Conservation (phyloP, 2,888 invertebrate species). For the Drosophila picticornis region DNA sequence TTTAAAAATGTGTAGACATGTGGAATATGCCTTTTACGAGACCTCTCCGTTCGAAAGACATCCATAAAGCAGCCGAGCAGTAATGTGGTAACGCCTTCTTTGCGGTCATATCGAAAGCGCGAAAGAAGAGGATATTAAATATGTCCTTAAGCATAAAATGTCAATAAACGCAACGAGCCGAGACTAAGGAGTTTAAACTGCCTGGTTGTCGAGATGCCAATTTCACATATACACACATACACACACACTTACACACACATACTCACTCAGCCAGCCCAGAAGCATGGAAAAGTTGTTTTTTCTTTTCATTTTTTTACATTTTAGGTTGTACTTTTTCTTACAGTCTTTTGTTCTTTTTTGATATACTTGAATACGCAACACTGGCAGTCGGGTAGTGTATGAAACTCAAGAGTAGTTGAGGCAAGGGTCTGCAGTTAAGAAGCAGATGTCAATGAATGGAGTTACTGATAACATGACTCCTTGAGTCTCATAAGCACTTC, state of each 20-base stretch:
- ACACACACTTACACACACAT: background rate
- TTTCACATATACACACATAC: constrained; percentile 16
- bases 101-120: constrained; percentile 31
- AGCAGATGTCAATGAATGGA: constrained; percentile 35
- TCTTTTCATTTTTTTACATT: constrained; percentile 23
- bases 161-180: constrained; percentile 75
- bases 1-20: constrained; percentile 9
- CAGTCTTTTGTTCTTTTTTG: constrained; percentile 12
- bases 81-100: constrained; percentile 16
- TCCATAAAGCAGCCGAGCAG: background rate
- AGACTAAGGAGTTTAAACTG: constrained; percentile 68
- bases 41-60: constrained; percentile 11
- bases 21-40: constrained; percentile 6
- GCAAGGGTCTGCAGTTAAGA: constrained; percentile 9
- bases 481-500: constrained; percentile 39
- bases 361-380: constrained; percentile 40
- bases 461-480: constrained; percentile 38
- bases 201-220: constrained; percentile 46
- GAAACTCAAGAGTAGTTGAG: constrained; percentile 41
- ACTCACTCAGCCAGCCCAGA: constrained; percentile 8
- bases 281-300: constrained; percentile 1
- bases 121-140: constrained; percentile 68
- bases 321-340: constrained; percentile 15
- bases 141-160: constrained; percentile 78
- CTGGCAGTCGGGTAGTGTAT: constrained; percentile 34